Evolutionary conservation across 2,888 invertebrate genomes (phyloP).

Genomic region (Lottia gigantea): DNA sequence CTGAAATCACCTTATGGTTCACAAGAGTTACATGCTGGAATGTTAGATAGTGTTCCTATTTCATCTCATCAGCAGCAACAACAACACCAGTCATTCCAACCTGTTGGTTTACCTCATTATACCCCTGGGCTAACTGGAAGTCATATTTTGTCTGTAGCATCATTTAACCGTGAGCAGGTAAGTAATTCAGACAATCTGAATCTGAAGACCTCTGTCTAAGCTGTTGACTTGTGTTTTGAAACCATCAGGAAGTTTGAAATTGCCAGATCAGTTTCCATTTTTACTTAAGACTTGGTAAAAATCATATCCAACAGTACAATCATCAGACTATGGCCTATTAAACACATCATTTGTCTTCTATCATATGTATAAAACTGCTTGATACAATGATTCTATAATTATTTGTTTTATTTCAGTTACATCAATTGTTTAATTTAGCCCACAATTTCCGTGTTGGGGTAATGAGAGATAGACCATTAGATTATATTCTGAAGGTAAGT

Average conservation of each 20-base stretch:
- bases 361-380: no score
- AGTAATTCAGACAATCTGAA: not conserved
- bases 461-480: conserved; percentile 83
- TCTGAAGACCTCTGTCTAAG: no score
- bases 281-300: no score
- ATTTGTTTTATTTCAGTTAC: conserved; percentile 71
- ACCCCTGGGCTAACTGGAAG: conserved; percentile 73
- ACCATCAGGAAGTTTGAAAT: no score
- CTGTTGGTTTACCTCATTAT: conserved; percentile 44
- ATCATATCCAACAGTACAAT: no score
- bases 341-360: no score
- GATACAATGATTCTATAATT: not conserved
- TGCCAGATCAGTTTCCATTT: no score
- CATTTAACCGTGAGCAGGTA: conserved; percentile 82
- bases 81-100: conserved; percentile 30
- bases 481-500: conserved; percentile 81
- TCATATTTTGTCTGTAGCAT: conserved; percentile 85
- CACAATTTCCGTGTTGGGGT: conserved; percentile 84
- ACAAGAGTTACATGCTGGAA: conserved; percentile 13
- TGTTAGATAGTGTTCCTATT: conserved; percentile 23
- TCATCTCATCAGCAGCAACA: conserved; percentile 10
- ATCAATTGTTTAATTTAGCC: conserved; percentile 93
- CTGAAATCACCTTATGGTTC: not conserved
- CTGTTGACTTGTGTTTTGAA: no score
- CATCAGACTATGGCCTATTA: no score